Evolutionary conservation across 2,888 invertebrate genomes (phyloP), one percentile per base, ranked within the genome.

Genomic region (Dioctria rufipes): DNA sequence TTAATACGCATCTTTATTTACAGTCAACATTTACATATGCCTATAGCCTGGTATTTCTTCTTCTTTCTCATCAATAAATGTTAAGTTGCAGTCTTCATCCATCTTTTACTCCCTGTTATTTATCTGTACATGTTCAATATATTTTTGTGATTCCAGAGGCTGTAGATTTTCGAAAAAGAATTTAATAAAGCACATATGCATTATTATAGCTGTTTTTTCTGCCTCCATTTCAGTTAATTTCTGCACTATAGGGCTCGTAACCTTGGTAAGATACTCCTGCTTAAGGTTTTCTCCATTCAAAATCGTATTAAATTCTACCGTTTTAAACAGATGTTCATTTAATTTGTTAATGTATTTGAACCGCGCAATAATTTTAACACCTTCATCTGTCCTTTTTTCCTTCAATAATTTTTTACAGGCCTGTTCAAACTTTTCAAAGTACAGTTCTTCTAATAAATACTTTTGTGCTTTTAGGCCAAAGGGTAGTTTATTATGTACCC

Each of bases 21-120:
- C 39, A 37, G 37, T 3, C 8, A 61, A 25, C 11, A 61, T 9
- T 61, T 61, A 37, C 61, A 13, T 61, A 61, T 61, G 61, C 25
- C 61, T 61, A 61, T 37, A 61, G 4, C 61, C 61, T 4, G 61
- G 61, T 61, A 61, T 61, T 61, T 61, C 61, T 61, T 61, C 61
- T 61, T 61, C 37, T 61, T 25, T 25, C 25, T 0, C 25, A 25
- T 2, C 25, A 25, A 25, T 25, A 25, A 25, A 25, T 25, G 25
- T 1, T 25, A 25, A 2, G 25, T 25, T 25, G 25, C 25, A 25
- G 25, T 25, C 25, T 25, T 25, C 25, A 25, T 25, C 25, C 25
- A 25, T 25, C 0, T 25, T 25, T 0, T 25, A 25, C 25, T 25
- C 25, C 25, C 39, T 61, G 61, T 61, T 61, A 61, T 61, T 25